Conservation (phyloP, 2,888 invertebrate genomes). For the Deilephila elpenor region DNA sequence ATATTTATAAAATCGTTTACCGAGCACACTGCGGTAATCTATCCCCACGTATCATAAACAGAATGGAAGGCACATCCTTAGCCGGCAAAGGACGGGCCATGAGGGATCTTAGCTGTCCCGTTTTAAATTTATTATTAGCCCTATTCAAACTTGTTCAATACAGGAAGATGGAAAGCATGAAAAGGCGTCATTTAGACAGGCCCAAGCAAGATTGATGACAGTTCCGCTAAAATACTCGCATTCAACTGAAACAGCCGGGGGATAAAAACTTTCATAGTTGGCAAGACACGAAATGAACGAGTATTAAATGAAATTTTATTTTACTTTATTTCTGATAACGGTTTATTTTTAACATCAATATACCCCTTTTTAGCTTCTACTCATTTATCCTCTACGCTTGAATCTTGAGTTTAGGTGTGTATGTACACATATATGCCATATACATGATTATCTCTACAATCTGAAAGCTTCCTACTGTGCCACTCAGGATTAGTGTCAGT, state of each 20-base stretch:
- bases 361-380: background rate
- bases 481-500: too few relatives aligned
- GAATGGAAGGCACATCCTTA: constrained; percentile 31
- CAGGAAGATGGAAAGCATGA: constrained; percentile 57
- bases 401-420: too few relatives aligned
- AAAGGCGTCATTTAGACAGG: constrained; percentile 63
- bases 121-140: constrained; percentile 54
- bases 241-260: constrained; percentile 57
- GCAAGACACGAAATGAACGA: constrained; percentile 38
- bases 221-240: constrained; percentile 55
- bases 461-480: too few relatives aligned
- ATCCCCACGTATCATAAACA: background rate
- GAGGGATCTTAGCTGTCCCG: constrained; percentile 30
- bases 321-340: background rate
- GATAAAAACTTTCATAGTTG: constrained; percentile 59
- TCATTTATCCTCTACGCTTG: background rate
- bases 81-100: constrained; percentile 22
- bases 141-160: constrained; percentile 56
- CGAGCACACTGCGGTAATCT: background rate
- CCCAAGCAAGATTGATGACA: constrained; percentile 71
- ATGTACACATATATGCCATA: too few relatives aligned
- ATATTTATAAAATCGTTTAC: constrained; percentile 3
- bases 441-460: too few relatives aligned
- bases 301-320: constrained; percentile 16
- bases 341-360: background rate